Evolutionary conservation across 2,888 invertebrate genomes (phyloP).

Genomic region (Callyntrura sp.): DNA sequence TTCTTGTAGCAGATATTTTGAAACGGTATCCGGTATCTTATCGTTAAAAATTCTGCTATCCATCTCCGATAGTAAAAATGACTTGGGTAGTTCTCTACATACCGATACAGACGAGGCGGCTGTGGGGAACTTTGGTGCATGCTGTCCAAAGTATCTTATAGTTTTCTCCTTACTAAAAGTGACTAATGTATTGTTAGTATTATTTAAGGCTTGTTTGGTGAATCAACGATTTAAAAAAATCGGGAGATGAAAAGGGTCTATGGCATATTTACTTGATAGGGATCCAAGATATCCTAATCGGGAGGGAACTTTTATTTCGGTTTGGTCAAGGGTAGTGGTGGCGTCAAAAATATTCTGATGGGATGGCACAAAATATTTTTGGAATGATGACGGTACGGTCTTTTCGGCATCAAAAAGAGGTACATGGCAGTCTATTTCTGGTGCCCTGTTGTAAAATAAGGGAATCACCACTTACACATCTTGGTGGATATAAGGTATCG

Average conservation of each 20-base stretch:
- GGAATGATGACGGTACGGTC: not conserved
- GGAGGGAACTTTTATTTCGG: constrained; percentile 38
- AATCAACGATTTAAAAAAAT: too few species aligned
- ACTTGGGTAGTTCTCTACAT: constrained; percentile 1
- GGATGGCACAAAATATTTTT: constrained; percentile 60
- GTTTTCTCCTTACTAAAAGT: not conserved
- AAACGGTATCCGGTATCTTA: not conserved
- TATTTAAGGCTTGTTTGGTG: not conserved
- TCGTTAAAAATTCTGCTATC: not conserved
- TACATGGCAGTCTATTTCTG: constrained; percentile 75
- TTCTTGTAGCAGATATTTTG: not conserved
- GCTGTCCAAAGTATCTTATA: constrained; percentile 52
- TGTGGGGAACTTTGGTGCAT: not conserved
- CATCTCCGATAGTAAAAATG: not conserved
- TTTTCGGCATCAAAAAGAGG: constrained; percentile 59
- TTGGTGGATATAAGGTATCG: too few species aligned
- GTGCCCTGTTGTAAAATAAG: not conserved
- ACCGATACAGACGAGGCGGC: not conserved
- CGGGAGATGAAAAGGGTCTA: too few species aligned
- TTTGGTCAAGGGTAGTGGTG: too few species aligned
- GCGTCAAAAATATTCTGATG: constrained; percentile 16
- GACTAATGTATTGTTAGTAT: not conserved
- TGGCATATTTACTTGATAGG: not conserved
- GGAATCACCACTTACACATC: not conserved
- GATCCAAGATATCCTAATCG: constrained; percentile 18